phyloP scores from a whole-genome alignment of 1,140 invertebrate genomes.

The roundworm (Caenorhabditis elegans) region WBcel235 BX284605.5:8095001-8095500 shows the following conservation, averaged over 20 bases:
- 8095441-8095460: not conserved
- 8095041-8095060: not conserved
- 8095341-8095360: conserved; percentile 20
- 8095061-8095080: not conserved
- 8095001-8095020: not conserved
- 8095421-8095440: not conserved
- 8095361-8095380: conserved; percentile 5
- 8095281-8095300: not conserved
- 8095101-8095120: conserved; percentile 12
- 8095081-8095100: not conserved
- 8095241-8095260: no score
- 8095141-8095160: no score
- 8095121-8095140: conserved; percentile 24
- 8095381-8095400: conserved; percentile 17
- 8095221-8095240: no score
- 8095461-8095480: not conserved
- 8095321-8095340: not conserved
- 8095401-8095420: not conserved
- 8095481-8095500: not conserved
- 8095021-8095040: not conserved
- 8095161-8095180: no score
- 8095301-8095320: not conserved
- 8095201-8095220: no score
- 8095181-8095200: no score
- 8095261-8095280: no score